Conservation (phyloP, 2,113 vertebrate species). For the Rhinichthys klamathensis region DNA sequence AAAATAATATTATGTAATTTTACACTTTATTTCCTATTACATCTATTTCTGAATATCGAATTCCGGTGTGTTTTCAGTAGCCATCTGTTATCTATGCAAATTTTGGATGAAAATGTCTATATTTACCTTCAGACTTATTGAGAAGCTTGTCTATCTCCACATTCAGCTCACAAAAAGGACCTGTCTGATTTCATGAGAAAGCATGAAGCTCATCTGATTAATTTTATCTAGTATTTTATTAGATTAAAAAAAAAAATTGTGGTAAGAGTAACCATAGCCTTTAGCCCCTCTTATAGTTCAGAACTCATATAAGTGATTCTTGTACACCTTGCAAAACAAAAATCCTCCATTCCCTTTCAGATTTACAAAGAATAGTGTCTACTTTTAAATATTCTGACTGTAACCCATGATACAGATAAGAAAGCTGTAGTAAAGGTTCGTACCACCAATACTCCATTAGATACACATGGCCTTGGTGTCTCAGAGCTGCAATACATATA, state of each 20-base stretch:
- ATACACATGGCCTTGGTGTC: conserved; percentile 69
- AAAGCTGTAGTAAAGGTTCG: conserved; percentile 16
- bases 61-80: not conserved
- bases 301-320: not conserved
- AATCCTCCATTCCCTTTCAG: too few species aligned
- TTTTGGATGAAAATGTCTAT: not conserved
- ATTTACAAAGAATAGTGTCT: too few species aligned
- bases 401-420: not conserved
- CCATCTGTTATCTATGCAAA: not conserved
- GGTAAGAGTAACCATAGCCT: not conserved
- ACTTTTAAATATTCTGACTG: not conserved
- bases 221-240: not conserved
- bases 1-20: too few species aligned
- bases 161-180: conserved; percentile 51
- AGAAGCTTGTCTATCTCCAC: conserved; percentile 53
- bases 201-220: not conserved
- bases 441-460: conserved; percentile 86
- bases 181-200: conserved; percentile 39
- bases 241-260: not conserved
- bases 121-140: not conserved
- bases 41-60: not conserved
- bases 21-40: not conserved
- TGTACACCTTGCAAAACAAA: not conserved
- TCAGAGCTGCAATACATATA: conserved; percentile 68
- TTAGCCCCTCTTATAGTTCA: too few species aligned